Evolutionary conservation across 2,113 vertebrate species (phyloP), one percentile per base, ranked within the genome.

Genomic region (Burhinus oedicnemus): DNA sequence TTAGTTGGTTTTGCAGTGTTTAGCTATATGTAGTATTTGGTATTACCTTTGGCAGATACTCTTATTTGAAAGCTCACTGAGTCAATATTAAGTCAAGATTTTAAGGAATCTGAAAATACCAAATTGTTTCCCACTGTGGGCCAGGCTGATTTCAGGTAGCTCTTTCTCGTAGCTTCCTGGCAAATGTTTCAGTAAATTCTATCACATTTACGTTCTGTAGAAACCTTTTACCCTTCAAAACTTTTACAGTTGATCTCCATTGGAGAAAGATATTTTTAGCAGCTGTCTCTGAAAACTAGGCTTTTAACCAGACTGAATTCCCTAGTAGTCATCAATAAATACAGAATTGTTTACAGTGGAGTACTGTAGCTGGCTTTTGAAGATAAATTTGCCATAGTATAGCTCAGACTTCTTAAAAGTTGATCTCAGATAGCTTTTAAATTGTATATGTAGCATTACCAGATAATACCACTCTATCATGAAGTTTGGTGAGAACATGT

Each of bases 11-110:
- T 97, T 94, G 44, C 83, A 89, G 71, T 94, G 66, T 94, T 96
- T 95, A 93, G 49, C 70, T 93, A 8, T 81, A 60, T 42, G 81
- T 85, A 75, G 66, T 72, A 40, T 87, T 91, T 6, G 3, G 36
- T 96, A 74, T 94, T 96, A 75, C 82, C 84, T 97, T 93, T 97
- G 94, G 93, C 96, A 96, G 47, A 85, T 77, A 45, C 3, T 61
- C 70, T 42, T 87, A 58, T 79, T 89, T 95, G 70, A 87, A 96
- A 79, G 57, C 89, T 94, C 80, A 38, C 34, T 44, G 71, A 85
- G 68, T 93, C 58, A 95, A 90, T 68, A 94, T 70, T 85, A 90
- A 93, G 25, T 83, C 54, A 87, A 89, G 82, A 91, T 88, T 91
- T 91, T 78, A 82, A 96, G 57, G 93, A 85, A 93, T 91, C 72